Percentiles rank a stretch among this genome's conserved stretches.
These are phyloP conservation scores for Ecdyonurus torrentis DNA, from an alignment of 2,888 invertebrate genomes.

Conservation along the genomic window DNA sequence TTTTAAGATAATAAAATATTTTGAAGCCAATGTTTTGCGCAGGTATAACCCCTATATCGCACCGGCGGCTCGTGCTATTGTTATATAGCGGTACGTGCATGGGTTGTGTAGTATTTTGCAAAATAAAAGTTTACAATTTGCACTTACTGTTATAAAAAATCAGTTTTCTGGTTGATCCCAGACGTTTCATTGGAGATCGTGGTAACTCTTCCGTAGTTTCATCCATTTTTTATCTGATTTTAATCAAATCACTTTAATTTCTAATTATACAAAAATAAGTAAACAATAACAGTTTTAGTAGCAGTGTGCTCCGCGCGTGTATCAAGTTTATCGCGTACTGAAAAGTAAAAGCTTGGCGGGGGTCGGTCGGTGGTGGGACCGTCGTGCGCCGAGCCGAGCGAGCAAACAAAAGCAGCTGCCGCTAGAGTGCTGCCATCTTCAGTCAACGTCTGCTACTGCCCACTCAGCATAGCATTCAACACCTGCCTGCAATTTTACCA, in stretches of 20 bases:
- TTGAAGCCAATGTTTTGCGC: no score
- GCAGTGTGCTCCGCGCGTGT: background rate
- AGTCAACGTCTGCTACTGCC: no score
- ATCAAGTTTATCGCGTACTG: no score
- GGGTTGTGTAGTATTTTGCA: no score
- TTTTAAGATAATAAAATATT: no score
- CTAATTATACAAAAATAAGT: background rate
- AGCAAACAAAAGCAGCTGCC: background rate
- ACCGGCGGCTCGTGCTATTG: no score
- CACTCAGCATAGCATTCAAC: no score
- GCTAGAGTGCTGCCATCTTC: background rate
- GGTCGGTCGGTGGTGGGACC: no score
- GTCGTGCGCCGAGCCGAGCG: no score
- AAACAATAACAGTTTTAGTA: background rate
- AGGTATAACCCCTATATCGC: no score
- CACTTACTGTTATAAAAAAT: constrained; percentile 63
- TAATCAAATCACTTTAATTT: background rate
- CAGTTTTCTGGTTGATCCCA: constrained; percentile 65
- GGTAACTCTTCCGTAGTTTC: constrained; percentile 8
- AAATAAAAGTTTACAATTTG: no score
- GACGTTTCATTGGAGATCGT: constrained; percentile 61
- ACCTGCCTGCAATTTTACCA: background rate
- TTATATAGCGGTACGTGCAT: no score
- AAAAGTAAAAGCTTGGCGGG: background rate
- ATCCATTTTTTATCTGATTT: constrained; percentile 5